phyloP scores from a whole-genome alignment of 2,113 vertebrate genomes.

The Antidorcas marsupialis region DNA sequence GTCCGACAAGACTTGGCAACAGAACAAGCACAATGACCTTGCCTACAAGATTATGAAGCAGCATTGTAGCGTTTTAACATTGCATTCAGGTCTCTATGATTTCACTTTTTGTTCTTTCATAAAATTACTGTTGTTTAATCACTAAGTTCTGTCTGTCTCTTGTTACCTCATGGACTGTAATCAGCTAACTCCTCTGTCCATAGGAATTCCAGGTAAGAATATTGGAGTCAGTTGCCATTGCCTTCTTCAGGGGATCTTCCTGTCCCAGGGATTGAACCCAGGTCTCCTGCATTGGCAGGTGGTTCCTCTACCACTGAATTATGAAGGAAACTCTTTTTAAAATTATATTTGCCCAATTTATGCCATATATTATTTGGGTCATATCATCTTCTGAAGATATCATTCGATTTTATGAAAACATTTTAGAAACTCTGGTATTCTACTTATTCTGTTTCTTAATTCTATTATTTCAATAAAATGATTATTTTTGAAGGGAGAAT shows the following conservation, averaged over 20 bases:
- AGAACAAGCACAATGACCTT: not conserved
- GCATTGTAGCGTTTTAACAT: not conserved
- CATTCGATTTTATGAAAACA: not conserved
- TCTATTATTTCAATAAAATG: not conserved
- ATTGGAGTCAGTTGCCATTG: not conserved
- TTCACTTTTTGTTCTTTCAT: not conserved
- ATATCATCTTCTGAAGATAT: not conserved
- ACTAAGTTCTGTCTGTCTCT: not conserved
- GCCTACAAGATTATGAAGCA: not conserved
- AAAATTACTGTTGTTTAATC: not conserved
- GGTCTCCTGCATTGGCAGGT: not conserved
- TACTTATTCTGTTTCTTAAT: not conserved
- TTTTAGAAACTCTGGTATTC: not conserved
- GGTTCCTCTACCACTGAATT: not conserved
- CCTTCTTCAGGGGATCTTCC: not conserved
- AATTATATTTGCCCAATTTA: not conserved
- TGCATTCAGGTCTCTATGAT: not conserved
- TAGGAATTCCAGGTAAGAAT: not conserved
- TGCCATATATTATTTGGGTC: no score
- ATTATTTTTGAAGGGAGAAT: not conserved
- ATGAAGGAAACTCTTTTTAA: not conserved
- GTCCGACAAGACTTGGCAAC: not conserved
- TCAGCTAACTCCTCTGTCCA: not conserved
- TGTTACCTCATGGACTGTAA: not conserved
- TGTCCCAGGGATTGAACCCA: not conserved